Percentiles rank a stretch among this genome's conserved stretches.
Conservation (phyloP, 2,888 invertebrate species). For the Melitaea athalia region DNA sequence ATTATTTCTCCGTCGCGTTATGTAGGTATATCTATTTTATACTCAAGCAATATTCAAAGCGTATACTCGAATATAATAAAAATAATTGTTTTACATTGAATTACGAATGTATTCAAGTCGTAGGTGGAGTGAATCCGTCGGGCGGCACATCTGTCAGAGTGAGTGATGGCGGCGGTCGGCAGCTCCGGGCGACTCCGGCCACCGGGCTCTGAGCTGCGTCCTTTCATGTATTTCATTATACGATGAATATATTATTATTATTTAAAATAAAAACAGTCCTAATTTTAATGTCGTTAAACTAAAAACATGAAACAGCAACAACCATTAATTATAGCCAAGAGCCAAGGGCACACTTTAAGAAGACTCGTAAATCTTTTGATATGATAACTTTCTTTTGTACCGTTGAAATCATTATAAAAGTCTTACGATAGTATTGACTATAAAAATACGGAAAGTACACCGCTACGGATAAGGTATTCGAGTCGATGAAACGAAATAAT, state of each 20-base stretch:
- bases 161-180: not conserved
- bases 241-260: not conserved
- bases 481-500: not conserved
- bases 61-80: too few relatives aligned
- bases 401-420: too few relatives aligned
- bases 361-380: too few relatives aligned
- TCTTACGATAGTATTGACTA: too few relatives aligned
- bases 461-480: not conserved
- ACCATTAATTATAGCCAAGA: too few relatives aligned
- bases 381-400: too few relatives aligned
- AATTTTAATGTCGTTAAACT: not conserved
- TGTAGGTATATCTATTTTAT: too few relatives aligned
- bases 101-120: not conserved
- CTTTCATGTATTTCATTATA: not conserved
- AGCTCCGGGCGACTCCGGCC: not conserved
- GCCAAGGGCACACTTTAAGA: too few relatives aligned
- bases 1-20: too few relatives aligned
- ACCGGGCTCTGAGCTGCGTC: not conserved
- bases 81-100: not conserved
- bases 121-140: not conserved
- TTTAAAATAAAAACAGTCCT: not conserved
- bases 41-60: too few relatives aligned
- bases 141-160: constrained; percentile 7
- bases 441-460: too few relatives aligned
- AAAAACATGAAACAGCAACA: not conserved